Evolutionary conservation across 2,113 vertebrate genomes (phyloP), one percentile per base, ranked within the genome.

Genomic region (Elaphurus davidianus): DNA sequence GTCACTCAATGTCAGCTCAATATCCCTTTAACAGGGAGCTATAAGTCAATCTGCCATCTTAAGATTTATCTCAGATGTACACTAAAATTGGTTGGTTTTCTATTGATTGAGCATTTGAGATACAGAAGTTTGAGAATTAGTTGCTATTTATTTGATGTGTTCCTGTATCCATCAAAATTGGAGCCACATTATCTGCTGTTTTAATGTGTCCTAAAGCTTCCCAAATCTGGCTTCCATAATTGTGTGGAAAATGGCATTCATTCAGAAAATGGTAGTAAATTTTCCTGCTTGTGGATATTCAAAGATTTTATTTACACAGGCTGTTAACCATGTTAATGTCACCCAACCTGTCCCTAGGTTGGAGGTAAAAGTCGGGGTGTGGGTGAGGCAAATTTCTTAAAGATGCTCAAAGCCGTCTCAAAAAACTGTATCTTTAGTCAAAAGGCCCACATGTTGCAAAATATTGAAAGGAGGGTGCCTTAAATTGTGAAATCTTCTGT

Each of bases 401-500:
- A 79, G 52, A 76, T 84, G 27, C 79, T 95, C 71, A 93, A 82
- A 90, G 43, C n/a, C 40, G n/a, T 92, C 55, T 88, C 60, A 90
- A 87, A 97, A 94, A 83, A 84, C 67, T 83, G 40, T 6, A 19
- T 96, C 79, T 81, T 64, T 4, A 36, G 1, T 74, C 55, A 25
- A 74, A 14, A 11, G 47, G 86, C 59, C 88, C 33, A 97, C 74
- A 67, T 90, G 88, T 27, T 98, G 84, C 87, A 96, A 97, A 98
- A 98, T 33, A 17, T 33, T 93, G 78, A 74, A 74, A 97, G 93
- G 93, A 95, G 57, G 83, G 83, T 81, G 83, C 40, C 91, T 98
- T 67, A 79, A 89, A 74, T 97, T 98, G 95, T 98, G 97, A 97
- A 98, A 98, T 98, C 88, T 81, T 97, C 97, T 84, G 94, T 64